Evolutionary conservation across 2,113 vertebrate genomes (phyloP), one percentile per base, ranked within the genome.

Genomic region (Neotoma lepida): DNA sequence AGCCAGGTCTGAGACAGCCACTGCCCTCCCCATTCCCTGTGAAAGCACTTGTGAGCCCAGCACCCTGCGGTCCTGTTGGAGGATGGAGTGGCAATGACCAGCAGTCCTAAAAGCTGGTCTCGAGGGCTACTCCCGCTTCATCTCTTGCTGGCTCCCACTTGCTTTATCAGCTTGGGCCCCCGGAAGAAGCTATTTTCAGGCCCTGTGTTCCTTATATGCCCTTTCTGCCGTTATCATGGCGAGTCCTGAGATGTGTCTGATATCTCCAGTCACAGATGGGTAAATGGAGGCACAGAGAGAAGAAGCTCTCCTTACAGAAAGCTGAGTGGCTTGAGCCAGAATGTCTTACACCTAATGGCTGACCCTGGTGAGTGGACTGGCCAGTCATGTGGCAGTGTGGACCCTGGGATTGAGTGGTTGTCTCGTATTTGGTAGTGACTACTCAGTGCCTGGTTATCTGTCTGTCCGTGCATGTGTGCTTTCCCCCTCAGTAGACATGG

Each of bases 381-480:
- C 81, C 46, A 41, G 24, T 30, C 89, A 54, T 17, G 76, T 51
- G 49, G 61, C 58, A 20, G 80, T 28, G 15, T 18, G 58, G 81
- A 30, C 81, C 30, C 9, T 49, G 63, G 84, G 84, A n/a, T 1
- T 24, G 30, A 33, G 63, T 46, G 30, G 28, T 35, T 66, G 15
- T 66, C 61, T 86, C 28, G 6, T 24, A 66, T 51, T 24, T 30
- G 54, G 49, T 80, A 81, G 33, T 30, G 73, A 80, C 80, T 56
- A 56, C 64, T 73, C 14, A n/a, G 66, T 64, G 56, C 39, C 63
- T 86, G 0, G 14, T 33, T 35, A 9, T 66, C 82, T 68, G 20
- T 56, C 9, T 49, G n/a, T 30, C 30, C 26, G 0, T 20, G 33
- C 0, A 0, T 9, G 51, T 6, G 6, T 28, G 51, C 35, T 28